Base-by-base conservation (phyloP, 2,888 invertebrate genomes). In the Craniophora ligustri region DNA sequence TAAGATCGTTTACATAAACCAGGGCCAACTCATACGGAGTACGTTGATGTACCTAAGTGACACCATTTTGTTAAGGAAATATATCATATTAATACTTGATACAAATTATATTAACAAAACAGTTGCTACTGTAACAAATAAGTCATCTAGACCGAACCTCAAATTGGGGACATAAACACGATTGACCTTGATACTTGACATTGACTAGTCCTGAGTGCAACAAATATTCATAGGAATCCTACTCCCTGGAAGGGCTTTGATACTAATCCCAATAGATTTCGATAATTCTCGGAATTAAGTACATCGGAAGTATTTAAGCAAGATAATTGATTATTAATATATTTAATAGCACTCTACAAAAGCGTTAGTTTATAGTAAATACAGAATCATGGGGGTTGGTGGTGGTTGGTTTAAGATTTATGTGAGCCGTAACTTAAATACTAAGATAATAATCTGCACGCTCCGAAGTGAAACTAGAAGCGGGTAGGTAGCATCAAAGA, bases 1-100 rank as follows among this genome's bases (percentile, higher is more conserved):
- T 81, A 82, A 78, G 76, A 72, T 75, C 82, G 81, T 85, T 86
- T 83, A 79, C 82, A 75, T 69, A 76, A 72, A 76, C 61, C 61
- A 61, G 71, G 68, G 55, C 67, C 63, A 67, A 73, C 67, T 79
- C 78, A 82, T 76, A 78, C 4, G 54, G 28, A 46, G 58, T 54
- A 51, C 49, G 70, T 71, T 61, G 49, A 51, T 62, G 49, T 59
- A n/a, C n/a, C n/a, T n/a, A 69, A 67, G 71, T 64, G 73, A 72
- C 76, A 77, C 62, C 54, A 45, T 59, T 71, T 41, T 54, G 65
- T 70, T 55, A 71, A 67, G 67, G 53, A 63, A 68, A 64, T 60
- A 70, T 76, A 68, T 73, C 76, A 76, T 76, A 77, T 69, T 79
- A 77, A 47, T 50, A 50, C 64, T 69, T 72, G 59, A 68, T 67